phyloP scores from a whole-genome alignment of 2,113 vertebrate genomes.

The Phyllopteryx taeniolatus region DNA sequence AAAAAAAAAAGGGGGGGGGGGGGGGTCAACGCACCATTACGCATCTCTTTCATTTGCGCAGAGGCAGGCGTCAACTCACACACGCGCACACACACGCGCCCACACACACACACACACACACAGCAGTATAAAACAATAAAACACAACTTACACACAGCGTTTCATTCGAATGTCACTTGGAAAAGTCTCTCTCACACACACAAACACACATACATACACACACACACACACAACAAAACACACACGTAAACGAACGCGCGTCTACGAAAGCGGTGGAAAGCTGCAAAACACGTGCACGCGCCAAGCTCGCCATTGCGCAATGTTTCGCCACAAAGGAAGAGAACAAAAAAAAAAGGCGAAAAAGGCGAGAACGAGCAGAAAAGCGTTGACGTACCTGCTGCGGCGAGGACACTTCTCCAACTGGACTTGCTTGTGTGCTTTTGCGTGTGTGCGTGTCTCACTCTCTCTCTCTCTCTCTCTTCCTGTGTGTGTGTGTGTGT shows the following conservation, averaged over 20 bases:
- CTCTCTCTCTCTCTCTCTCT: constrained; percentile 20
- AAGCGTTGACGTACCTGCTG: constrained; percentile 66
- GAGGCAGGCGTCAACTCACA: constrained; percentile 2
- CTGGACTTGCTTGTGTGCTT: constrained; percentile 49
- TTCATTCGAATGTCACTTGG: background rate
- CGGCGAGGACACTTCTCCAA: constrained; percentile 59
- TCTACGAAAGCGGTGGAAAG: background rate
- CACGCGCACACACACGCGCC: background rate
- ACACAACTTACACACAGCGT: background rate
- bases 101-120: background rate
- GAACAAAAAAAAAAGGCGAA: too few species aligned
- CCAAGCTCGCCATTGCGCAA: constrained; percentile 2
- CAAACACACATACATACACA: background rate
- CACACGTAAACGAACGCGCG: background rate
- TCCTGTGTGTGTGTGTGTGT: constrained; percentile 32
- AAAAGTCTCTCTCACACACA: background rate
- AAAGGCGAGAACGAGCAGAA: background rate
- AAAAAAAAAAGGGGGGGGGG: background rate
- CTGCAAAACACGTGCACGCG: background rate
- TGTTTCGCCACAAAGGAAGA: constrained; percentile 17
- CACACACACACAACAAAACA: background rate
- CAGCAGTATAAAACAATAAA: background rate
- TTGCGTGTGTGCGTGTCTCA: constrained; percentile 11
- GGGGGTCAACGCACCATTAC: background rate
- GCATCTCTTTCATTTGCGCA: constrained; percentile 1